Conservation (phyloP, 2,113 vertebrate species). For the Chrysemys picta region DNA sequence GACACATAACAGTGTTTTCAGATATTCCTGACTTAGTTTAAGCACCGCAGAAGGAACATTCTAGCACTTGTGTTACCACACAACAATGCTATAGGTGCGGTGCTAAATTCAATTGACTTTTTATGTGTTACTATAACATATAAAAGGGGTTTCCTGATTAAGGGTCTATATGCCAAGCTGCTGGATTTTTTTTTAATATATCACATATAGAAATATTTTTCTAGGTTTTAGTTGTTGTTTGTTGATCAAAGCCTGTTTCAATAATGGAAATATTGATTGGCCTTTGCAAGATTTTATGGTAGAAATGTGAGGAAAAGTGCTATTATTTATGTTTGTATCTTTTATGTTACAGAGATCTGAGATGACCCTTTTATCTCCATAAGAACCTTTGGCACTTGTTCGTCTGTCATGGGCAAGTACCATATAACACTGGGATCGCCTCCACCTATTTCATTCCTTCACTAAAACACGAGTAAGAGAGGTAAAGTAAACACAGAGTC, state of each 20-base stretch:
- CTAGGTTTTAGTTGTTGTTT: background rate
- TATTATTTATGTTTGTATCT: background rate
- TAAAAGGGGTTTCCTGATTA: background rate
- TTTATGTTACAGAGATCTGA: background rate
- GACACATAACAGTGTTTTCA: fast-evolving
- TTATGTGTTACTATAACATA: background rate
- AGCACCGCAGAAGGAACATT: background rate
- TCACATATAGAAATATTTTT: background rate
- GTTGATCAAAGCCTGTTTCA: background rate
- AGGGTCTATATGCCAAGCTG: background rate
- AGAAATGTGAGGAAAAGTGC: background rate
- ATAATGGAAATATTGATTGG: fast-evolving
- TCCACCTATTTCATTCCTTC: background rate
- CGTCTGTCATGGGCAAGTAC: background rate
- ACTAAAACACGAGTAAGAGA: background rate
- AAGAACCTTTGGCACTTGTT: background rate
- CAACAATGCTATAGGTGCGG: fast-evolving
- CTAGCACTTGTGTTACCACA: fast-evolving
- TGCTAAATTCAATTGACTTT: background rate
- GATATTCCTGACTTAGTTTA: background rate
- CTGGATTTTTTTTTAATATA: background rate
- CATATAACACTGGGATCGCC: background rate
- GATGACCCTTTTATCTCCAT: background rate
- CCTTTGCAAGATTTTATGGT: background rate
- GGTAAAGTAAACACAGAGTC: background rate